phyloP scores from a whole-genome alignment of 1,140 invertebrate genomes.

The Bombus breviceps region DNA sequence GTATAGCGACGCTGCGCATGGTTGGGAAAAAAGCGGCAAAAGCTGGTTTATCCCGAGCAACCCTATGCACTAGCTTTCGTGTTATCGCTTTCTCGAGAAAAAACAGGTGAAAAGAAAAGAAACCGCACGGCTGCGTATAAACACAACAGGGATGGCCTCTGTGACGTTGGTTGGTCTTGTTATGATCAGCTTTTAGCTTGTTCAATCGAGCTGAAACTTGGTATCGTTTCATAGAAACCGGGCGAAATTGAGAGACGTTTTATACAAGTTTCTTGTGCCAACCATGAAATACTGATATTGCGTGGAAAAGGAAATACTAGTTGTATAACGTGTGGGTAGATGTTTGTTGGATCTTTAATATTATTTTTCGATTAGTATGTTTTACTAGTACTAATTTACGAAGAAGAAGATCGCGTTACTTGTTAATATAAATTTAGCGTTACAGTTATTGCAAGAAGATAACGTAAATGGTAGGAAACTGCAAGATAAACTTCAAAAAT shows the following conservation, averaged over 20 bases:
- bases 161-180: background rate
- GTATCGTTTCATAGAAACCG: background rate
- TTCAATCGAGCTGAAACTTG: background rate
- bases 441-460: too few relatives aligned
- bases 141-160: background rate
- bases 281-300: too few relatives aligned
- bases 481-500: too few relatives aligned
- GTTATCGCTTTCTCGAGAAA: background rate
- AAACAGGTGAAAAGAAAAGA: too few relatives aligned
- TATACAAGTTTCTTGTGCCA: too few relatives aligned
- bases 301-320: background rate
- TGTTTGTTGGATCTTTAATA: background rate
- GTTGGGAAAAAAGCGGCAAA: background rate
- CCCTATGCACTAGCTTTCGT: background rate
- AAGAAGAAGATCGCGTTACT: background rate
- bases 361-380: background rate
- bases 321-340: background rate
- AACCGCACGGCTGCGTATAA: background rate
- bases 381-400: background rate
- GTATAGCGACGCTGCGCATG: background rate
- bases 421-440: too few relatives aligned
- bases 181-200: slow-evolving; percentile 4
- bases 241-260: background rate
- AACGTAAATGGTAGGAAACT: too few relatives aligned
- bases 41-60: slow-evolving; percentile 1